These are phyloP conservation scores for Recurvirostra avosetta DNA, from an alignment of 2,113 vertebrate species.

Conservation along the genomic window DNA sequence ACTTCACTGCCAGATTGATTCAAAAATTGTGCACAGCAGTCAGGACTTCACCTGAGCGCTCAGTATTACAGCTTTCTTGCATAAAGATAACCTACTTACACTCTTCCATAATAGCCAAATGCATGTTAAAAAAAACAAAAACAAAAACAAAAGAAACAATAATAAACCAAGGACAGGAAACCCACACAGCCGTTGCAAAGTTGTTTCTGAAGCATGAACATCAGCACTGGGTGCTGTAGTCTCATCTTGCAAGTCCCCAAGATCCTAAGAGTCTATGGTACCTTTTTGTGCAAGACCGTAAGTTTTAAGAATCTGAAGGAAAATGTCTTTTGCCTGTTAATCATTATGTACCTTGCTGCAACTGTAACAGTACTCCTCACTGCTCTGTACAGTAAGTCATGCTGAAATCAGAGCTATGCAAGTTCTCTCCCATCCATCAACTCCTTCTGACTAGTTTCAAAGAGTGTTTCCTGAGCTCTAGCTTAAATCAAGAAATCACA, in stretches of 20 bases:
- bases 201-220: not conserved
- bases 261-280: not conserved
- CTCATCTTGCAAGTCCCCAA: not conserved
- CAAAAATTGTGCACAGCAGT: not conserved
- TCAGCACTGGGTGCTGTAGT: not conserved
- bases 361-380: not conserved
- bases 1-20: not conserved
- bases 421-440: not conserved
- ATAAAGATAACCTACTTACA: not conserved
- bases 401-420: not conserved
- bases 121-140: not conserved
- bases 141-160: not conserved
- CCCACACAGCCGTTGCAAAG: not conserved
- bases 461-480: not conserved
- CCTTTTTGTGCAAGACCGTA: not conserved
- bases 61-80: not conserved
- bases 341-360: not conserved
- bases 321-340: not conserved
- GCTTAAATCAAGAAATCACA: not conserved
- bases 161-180: not conserved
- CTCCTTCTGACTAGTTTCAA: not conserved
- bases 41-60: not conserved
- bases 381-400: not conserved
- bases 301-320: not conserved
- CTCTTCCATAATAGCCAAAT: not conserved